Evolutionary conservation across 1,140 invertebrate genomes (phyloP).

Genomic region (Agrilus planipennis): DNA sequence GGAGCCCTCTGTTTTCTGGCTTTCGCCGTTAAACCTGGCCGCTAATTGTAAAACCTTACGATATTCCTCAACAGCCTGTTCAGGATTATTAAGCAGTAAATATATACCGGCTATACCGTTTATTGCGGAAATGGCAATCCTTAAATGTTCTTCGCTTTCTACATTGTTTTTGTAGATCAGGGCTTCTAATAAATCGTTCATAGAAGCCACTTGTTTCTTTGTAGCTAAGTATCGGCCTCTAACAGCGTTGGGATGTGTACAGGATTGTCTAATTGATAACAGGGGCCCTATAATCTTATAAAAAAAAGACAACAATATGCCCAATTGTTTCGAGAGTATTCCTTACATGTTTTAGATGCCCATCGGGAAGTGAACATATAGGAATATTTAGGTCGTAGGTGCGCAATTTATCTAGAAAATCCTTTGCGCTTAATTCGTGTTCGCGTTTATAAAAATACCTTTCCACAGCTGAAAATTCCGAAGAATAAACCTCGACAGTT

Average conservation of each 20-base stretch:
- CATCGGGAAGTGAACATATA: slow-evolving; percentile 25
- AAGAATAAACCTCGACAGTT: slow-evolving; percentile 32
- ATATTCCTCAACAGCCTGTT: slow-evolving; percentile 47
- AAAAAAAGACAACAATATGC: neutral
- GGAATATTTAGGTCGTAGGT: slow-evolving; percentile 20
- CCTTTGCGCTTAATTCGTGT: slow-evolving; percentile 28
- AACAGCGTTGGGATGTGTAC: slow-evolving; percentile 58
- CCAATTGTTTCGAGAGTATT: neutral
- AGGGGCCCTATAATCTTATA: slow-evolving; percentile 49
- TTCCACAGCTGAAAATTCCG: slow-evolving; percentile 40
- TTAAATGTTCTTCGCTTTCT: slow-evolving; percentile 54
- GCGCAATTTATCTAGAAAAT: slow-evolving; percentile 22
- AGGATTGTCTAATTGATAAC: slow-evolving; percentile 55
- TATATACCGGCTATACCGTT: slow-evolving; percentile 56
- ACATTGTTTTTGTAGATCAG: slow-evolving; percentile 50
- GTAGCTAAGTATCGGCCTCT: slow-evolving; percentile 43
- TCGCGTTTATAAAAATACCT: slow-evolving; percentile 41
- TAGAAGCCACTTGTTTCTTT: slow-evolving; percentile 47
- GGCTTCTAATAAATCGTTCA: slow-evolving; percentile 54
- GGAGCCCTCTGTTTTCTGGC: slow-evolving; percentile 16
- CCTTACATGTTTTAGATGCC: slow-evolving; percentile 24
- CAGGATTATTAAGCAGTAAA: slow-evolving; percentile 44
- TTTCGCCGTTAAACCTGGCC: slow-evolving; percentile 38
- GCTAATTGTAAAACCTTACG: slow-evolving; percentile 43
- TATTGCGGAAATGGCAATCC: slow-evolving; percentile 47